These are phyloP conservation scores for Hermetia illucens DNA, from an alignment of 1,140 invertebrate genomes.

Conservation along the genomic window DNA sequence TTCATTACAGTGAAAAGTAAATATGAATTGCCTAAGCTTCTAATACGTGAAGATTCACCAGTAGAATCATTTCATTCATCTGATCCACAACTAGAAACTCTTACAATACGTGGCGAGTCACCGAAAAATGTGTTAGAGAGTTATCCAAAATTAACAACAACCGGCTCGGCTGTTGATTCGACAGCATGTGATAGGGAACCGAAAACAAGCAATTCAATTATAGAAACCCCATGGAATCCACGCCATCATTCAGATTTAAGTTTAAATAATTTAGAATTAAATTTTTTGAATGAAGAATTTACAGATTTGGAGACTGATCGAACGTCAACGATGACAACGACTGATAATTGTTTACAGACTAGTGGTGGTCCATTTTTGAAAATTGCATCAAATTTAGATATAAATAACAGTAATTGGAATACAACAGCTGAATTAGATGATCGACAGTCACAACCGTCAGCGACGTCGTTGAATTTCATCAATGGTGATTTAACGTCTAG, in stretches of 20 bases:
- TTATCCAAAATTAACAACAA: not conserved
- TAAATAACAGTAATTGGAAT: constrained; percentile 1
- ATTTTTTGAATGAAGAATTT: constrained; percentile 3
- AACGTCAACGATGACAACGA: not conserved
- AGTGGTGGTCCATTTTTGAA: not conserved
- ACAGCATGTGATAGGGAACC: not conserved
- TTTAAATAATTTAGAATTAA: constrained; percentile 6
- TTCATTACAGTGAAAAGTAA: constrained; percentile 4
- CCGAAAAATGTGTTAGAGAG: constrained; percentile 3
- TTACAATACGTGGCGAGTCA: constrained; percentile 5
- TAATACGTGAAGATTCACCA: constrained; percentile 8
- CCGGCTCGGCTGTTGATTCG: not conserved
- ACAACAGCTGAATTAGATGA: not conserved
- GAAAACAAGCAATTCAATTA: constrained; percentile 1
- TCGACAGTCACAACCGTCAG: not conserved
- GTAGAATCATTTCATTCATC: constrained; percentile 6
- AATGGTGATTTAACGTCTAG: not conserved
- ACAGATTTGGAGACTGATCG: not conserved
- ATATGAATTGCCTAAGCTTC: constrained; percentile 5
- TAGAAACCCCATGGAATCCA: not conserved
- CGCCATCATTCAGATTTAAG: constrained; percentile 3
- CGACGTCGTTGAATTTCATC: not conserved
- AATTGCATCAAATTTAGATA: constrained; percentile 3
- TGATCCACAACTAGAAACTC: constrained; percentile 5
- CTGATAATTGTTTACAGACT: not conserved